Evolutionary conservation across 2,113 vertebrate genomes (phyloP), one percentile per base, ranked within the genome.

Genomic region (Eudyptes chrysolophus): DNA sequence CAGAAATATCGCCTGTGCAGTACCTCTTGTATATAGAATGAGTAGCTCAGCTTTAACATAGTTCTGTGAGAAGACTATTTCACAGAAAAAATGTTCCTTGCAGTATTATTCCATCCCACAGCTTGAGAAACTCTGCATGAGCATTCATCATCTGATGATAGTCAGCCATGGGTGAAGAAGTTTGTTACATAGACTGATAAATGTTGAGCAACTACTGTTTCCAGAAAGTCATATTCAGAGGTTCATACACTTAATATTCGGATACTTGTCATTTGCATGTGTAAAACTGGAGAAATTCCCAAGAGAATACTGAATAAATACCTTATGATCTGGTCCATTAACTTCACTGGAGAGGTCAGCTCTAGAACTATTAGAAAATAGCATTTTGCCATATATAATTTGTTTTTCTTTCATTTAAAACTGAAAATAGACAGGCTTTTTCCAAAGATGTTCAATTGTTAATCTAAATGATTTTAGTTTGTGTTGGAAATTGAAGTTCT

Each of bases 291-390:
- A 92, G 64, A 82, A 89, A 94, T 79, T 94, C 87, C 86, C 65
- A 65, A 87, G 52, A 71, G 80, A 91, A 92, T 81, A 49, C 72
- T 89, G 72, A 92, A 95, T 92, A 95, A 95, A 97, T 95, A 94
- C 94, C 69, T 94, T 91, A 65, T 87, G 86, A 97, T 96, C 89
- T 85, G 84, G 91, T 91, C 92, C 81, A 92, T 95, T 97, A 96
- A 79, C 89, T 96, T 95, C 89, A 84, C 48, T 87, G 57, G 86
- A 87, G 87, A 87, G 89, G 77, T 95, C 92, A 96, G 86, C 55
- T 94, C 76, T 87, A 68, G 52, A 95, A 87, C n/a, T 84, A 57
- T 52, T 75, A 64, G 72, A 79, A 95, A 95, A 96, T 36, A 90
- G 57, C 61, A 61, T 94, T 96, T 89, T 97, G 11, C 57, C 18